Evolutionary conservation across 2,113 vertebrate genomes (phyloP).

Genomic region (Holacanthus passer): DNA sequence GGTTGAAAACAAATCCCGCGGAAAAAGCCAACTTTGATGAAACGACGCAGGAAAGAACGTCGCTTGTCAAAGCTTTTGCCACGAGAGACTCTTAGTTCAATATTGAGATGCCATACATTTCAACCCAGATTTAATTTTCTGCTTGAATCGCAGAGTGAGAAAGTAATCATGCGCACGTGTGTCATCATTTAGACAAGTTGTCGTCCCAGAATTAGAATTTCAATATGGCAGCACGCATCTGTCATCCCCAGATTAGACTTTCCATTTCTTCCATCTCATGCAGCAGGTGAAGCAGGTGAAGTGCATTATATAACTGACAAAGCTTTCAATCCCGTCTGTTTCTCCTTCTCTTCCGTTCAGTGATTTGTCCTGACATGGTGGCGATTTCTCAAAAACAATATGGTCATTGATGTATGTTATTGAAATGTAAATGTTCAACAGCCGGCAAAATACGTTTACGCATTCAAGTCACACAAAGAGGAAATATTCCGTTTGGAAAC

Average conservation of each 20-base stretch:
- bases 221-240: constrained; percentile 59
- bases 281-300: constrained; percentile 49
- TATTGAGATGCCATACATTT: constrained; percentile 50
- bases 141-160: constrained; percentile 56
- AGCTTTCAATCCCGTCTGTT: constrained; percentile 19
- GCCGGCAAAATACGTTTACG: not conserved
- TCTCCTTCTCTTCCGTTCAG: not conserved
- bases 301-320: constrained; percentile 34
- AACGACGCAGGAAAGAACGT: constrained; percentile 2
- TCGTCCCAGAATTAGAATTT: constrained; percentile 63
- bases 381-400: constrained; percentile 24
- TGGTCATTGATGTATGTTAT: not conserved
- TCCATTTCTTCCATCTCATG: constrained; percentile 11
- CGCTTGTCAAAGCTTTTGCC: constrained; percentile 45
- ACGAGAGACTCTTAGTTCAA: constrained; percentile 29
- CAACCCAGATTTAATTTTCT: constrained; percentile 72
- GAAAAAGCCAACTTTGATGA: constrained; percentile 13
- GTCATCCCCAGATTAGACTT: constrained; percentile 64
- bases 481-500: constrained; percentile 31
- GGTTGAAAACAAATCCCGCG: constrained; percentile 38
- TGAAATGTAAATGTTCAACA: constrained; percentile 19
- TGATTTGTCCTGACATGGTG: not conserved
- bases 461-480: constrained; percentile 25
- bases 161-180: constrained; percentile 58
- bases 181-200: constrained; percentile 64